phyloP scores from a whole-genome alignment of 2,113 vertebrate species.

The Bucco capensis region DNA sequence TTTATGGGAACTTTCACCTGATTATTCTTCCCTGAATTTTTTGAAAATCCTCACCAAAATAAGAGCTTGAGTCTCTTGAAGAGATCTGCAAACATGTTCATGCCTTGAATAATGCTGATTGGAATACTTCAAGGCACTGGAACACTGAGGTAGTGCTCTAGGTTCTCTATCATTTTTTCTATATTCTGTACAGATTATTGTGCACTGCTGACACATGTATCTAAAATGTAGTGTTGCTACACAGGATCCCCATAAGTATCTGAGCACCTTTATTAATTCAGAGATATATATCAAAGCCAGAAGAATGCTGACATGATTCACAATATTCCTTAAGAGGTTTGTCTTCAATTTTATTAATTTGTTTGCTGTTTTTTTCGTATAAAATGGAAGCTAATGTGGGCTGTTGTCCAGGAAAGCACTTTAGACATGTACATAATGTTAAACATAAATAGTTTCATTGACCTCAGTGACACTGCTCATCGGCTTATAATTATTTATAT shows the following conservation, averaged over 20 bases:
- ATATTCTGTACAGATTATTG: background rate
- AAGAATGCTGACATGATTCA: conserved; percentile 40
- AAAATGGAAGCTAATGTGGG: conserved; percentile 35
- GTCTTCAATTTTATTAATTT: conserved; percentile 62
- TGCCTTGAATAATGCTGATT: background rate
- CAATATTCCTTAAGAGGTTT: conserved; percentile 57
- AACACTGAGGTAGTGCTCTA: background rate
- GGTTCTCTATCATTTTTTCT: background rate
- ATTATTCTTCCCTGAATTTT: background rate
- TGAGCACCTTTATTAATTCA: conserved; percentile 9
- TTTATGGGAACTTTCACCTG: background rate
- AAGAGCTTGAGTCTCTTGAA: background rate
- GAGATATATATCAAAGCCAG: background rate
- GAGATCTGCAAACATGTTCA: background rate
- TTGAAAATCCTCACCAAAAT: background rate
- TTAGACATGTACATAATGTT: conserved; percentile 28
- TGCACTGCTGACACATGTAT: background rate
- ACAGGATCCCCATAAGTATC: background rate
- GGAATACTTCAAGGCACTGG: background rate
- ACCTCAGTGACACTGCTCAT: background rate
- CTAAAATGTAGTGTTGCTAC: background rate
- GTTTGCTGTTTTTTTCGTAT: conserved; percentile 3
- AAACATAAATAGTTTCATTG: conserved; percentile 36
- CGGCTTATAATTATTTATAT: conserved; percentile 39
- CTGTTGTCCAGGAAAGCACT: conserved; percentile 58